A percentile compares a stretch with the other conserved stretches of the same genome.
Conservation (phyloP, 2,113 vertebrate species). For the Oryzias curvinotus region DNA sequence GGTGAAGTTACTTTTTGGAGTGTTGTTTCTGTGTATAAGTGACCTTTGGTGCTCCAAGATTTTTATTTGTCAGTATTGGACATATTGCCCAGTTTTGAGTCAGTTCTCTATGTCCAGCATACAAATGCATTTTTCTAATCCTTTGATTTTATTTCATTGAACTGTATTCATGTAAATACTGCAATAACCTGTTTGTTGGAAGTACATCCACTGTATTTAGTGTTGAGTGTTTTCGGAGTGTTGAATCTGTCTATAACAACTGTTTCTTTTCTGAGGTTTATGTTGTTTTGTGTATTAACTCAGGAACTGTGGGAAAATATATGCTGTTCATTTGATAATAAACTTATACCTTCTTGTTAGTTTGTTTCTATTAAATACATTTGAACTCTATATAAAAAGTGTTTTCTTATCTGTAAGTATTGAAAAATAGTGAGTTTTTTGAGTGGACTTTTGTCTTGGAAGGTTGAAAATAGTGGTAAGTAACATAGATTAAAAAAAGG, state of each 20-base stretch:
- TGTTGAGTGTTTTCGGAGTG: slow-evolving; percentile 54
- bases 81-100: slow-evolving; percentile 76
- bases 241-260: slow-evolving; percentile 48
- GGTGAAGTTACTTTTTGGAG: slow-evolving; percentile 68
- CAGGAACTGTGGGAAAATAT: slow-evolving; percentile 72
- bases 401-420: neutral
- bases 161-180: slow-evolving; percentile 67
- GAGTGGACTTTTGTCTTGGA: no score
- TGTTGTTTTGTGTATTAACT: slow-evolving; percentile 72
- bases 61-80: slow-evolving; percentile 74
- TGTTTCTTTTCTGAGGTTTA: slow-evolving; percentile 45
- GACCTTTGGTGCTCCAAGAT: slow-evolving; percentile 79
- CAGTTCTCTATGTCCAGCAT: slow-evolving; percentile 60
- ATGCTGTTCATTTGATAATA: slow-evolving; percentile 66
- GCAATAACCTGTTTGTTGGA: slow-evolving; percentile 52
- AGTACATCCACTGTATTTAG: slow-evolving; percentile 59
- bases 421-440: neutral
- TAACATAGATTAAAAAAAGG: no score
- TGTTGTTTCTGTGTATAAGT: slow-evolving; percentile 79
- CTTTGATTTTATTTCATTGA: slow-evolving; percentile 55
- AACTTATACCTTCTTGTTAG: slow-evolving; percentile 57
- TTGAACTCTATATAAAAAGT: slow-evolving; percentile 37
- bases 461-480: no score
- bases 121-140: slow-evolving; percentile 44
- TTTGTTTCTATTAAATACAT: slow-evolving; percentile 73